Evolutionary conservation across 2,888 invertebrate genomes (phyloP), one percentile per base, ranked within the genome.

Genomic region (Gastracanthus pulcherrimus): DNA sequence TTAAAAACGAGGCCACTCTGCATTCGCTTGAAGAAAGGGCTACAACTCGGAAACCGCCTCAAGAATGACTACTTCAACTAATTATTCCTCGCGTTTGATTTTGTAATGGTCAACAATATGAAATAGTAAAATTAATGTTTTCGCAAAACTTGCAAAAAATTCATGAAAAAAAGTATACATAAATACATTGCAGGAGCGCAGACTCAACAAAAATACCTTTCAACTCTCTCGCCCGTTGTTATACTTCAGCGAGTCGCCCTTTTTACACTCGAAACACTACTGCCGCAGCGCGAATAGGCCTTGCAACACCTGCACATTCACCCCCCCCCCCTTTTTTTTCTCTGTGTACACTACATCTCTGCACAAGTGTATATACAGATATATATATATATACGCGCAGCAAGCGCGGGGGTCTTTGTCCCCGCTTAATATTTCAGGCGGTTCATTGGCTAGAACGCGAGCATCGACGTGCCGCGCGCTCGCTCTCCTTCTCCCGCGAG

Each of bases 361-460:
- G 58, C 36, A 51, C 29, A 26, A 16, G 0, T 4, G 16, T 26
- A n/a, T 7, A 13, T 11, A 26, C 66, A 16, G n/a, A 16, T 6
- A n/a, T 7, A 13, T 11, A 26, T 51, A 16, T 3, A 16, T 6
- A 3, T 34, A 34, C 11, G 5, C 19, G 19, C 62, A 11, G n/a
- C 31, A n/a, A n/a, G 31, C 19, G 7, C 62, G 19, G 9, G 64
- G 90, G 90, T 90, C 90, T 90, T 90, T 89, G 90, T 89, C 89
- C 90, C 88, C 90, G 88, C 89, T 91, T 90, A 91, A 91, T 90
- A 91, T 90, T 91, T 90, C 89, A 91, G 87, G 87, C 87, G 88
- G 89, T 89, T 89, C 89, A 91, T 90, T 88, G 89, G 89, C 89
- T 88, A 48, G 67, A 58, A n/a, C 36, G 38, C 13, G 86, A 87